A percentile compares a stretch with the other conserved stretches of the same genome.
Evolutionary conservation across 2,797 vertebrate genomes (phyloP).

Genomic region (Remorina albescens): DNA sequence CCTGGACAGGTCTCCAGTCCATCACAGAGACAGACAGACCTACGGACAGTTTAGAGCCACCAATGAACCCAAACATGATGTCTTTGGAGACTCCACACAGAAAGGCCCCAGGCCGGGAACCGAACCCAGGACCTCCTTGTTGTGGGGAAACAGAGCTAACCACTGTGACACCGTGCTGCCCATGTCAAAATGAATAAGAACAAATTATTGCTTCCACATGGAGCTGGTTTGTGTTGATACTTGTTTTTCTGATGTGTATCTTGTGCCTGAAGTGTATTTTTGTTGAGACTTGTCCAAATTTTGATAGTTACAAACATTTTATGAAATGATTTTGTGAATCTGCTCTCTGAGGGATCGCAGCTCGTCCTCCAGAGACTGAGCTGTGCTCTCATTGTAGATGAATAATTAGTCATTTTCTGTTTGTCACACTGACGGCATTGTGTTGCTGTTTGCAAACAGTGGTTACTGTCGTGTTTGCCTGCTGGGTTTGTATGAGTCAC

Average conservation of each 20-base stretch:
- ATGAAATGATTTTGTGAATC: no score
- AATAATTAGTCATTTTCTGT: slow-evolving; percentile 3
- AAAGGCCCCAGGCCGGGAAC: no score
- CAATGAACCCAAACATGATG: no score
- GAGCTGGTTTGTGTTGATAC: neutral
- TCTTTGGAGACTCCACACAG: no score
- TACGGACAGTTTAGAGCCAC: no score
- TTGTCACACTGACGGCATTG: neutral
- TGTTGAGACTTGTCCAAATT: neutral
- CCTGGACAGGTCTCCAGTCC: no score
- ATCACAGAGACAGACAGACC: no score
- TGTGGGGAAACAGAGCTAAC: no score
- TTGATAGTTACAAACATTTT: neutral
- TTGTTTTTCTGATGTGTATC: neutral
- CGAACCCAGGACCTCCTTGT: no score
- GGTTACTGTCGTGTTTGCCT: neutral
- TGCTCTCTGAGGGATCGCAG: neutral
- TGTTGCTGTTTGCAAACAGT: slow-evolving; percentile 23
- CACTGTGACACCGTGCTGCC: no score
- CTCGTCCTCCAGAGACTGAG: no score
- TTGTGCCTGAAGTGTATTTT: neutral
- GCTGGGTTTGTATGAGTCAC: slow-evolving; percentile 16
- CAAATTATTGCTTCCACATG: neutral
- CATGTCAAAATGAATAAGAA: no score
- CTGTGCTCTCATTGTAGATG: neutral